A percentile compares a stretch with the other conserved stretches of the same genome.
Conservation (phyloP, 2,888 invertebrate genomes). For the Tiphia femorata region DNA sequence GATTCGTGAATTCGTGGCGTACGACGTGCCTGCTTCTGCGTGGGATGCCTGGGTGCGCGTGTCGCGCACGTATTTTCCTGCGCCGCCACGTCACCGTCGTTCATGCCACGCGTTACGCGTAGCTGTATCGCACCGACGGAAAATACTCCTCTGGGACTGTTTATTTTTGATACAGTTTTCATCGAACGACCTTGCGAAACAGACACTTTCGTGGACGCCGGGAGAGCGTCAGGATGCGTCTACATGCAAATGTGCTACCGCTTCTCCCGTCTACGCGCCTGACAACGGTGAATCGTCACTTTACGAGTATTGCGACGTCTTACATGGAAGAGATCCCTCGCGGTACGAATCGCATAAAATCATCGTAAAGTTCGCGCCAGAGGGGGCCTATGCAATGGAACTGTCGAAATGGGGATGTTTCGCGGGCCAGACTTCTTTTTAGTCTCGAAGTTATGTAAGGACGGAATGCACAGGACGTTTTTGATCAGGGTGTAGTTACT, state of each 20-base stretch:
- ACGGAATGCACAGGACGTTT: too few relatives aligned
- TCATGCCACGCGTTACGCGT: not conserved
- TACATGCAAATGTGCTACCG: conserved; percentile 40
- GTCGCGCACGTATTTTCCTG: too few relatives aligned
- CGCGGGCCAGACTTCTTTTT: too few relatives aligned
- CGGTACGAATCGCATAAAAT: conserved; percentile 25
- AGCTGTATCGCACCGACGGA: conserved; percentile 19
- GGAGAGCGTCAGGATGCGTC: conserved; percentile 16
- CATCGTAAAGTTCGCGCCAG: conserved; percentile 29
- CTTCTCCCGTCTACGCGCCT: too few relatives aligned
- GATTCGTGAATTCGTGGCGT: conserved; percentile 40
- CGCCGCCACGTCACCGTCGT: not conserved
- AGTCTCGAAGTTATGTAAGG: too few relatives aligned
- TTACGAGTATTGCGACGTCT: too few relatives aligned
- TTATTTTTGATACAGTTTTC: conserved; percentile 50
- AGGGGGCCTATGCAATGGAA: too few relatives aligned
- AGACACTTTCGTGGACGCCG: not conserved
- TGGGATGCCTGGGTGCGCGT: conserved; percentile 13
- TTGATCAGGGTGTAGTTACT: too few relatives aligned
- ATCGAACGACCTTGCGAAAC: conserved; percentile 27
- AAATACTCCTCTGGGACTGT: conserved; percentile 38
- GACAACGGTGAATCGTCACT: not conserved
- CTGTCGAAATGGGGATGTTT: too few relatives aligned
- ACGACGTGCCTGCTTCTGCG: conserved; percentile 32
- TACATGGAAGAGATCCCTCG: not conserved